Conservation (phyloP, 2,113 vertebrate species). For the Heptranchias perlo region DNA sequence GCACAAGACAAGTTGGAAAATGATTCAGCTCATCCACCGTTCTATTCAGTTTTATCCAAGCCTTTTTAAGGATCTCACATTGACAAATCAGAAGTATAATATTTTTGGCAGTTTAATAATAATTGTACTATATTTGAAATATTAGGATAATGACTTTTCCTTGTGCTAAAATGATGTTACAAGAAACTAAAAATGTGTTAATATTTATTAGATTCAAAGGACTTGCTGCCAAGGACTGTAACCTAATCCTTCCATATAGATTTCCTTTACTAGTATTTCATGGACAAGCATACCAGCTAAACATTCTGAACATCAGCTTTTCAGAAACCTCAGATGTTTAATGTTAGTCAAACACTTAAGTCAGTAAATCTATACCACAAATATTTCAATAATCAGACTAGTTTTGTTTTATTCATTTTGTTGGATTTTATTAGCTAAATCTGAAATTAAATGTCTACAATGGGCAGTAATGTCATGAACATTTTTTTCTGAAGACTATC, state of each 20-base stretch:
- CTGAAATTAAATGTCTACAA: not conserved
- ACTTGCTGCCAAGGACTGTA: not conserved
- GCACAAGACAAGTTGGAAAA: not conserved
- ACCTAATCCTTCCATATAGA: not conserved
- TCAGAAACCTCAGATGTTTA: not conserved
- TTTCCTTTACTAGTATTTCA: not conserved
- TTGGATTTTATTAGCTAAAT: not conserved
- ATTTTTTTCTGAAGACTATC: not conserved
- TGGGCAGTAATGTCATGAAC: not conserved
- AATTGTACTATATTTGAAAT: not conserved
- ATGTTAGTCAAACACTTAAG: not conserved
- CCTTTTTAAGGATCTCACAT: not conserved
- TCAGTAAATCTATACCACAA: not conserved
- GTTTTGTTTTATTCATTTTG: not conserved
- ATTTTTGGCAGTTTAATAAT: not conserved
- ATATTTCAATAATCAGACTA: not conserved
- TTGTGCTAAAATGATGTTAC: not conserved
- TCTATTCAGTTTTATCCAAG: not conserved
- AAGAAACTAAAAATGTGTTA: conserved; percentile 5
- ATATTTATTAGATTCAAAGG: not conserved
- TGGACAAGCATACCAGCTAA: not conserved
- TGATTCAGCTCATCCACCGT: not conserved
- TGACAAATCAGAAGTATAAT: not conserved
- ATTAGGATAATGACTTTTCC: not conserved
- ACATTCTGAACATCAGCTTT: not conserved